Base-by-base conservation (phyloP, 2,888 invertebrate genomes). In the Drosophila austrosaltans region DNA sequence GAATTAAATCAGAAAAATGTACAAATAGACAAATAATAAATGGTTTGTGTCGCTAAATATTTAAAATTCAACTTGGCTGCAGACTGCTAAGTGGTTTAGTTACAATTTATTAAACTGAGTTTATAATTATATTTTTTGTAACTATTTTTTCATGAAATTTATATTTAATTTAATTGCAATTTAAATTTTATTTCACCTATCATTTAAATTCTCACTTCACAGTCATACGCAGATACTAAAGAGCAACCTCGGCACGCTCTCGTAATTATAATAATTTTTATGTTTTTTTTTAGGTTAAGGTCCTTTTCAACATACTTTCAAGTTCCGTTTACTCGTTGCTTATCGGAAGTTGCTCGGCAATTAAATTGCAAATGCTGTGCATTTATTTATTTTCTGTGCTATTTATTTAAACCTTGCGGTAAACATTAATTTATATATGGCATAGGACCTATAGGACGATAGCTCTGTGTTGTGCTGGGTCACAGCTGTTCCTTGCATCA, bases 361-460 rank as follows among this genome's bases (percentile, higher is more conserved):
- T 88, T 80, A 66, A 67, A 70, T 57, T 68, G 70, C 63, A 70
- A 65, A 59, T 56, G 53, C 59, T 48, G 44, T 36, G 64, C 67
- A 61, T 66, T 66, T 20, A 57, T 30, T 56, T 20, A 28, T 57
- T 69, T 61, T 42, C 48, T 48, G 25, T 53, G 25, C 42, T 48
- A 57, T 57, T 57, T 57, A 57, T 57, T 57, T 22, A 28, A 76
- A 58, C 30, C 62, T 53, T 40, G 60, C 28, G 60, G 64, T 60
- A 60, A 54, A 63, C 76, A 60, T 73, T 61, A 75, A 81, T 82
- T 80, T 80, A 72, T 77, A 63, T 66, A 63, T 16, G 16, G 65
- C 63, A 28, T 40, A 40, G 6, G 25, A 10, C 42, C 40, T 0
- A 16, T 61, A 59, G 53, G 36, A 66, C 69, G 67, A 40, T 25